Percentiles rank a stretch among this genome's conserved stretches.
These are phyloP conservation scores for Sebastes elongatus DNA, from an alignment of 2,797 vertebrate genomes.

Conservation along the genomic window DNA sequence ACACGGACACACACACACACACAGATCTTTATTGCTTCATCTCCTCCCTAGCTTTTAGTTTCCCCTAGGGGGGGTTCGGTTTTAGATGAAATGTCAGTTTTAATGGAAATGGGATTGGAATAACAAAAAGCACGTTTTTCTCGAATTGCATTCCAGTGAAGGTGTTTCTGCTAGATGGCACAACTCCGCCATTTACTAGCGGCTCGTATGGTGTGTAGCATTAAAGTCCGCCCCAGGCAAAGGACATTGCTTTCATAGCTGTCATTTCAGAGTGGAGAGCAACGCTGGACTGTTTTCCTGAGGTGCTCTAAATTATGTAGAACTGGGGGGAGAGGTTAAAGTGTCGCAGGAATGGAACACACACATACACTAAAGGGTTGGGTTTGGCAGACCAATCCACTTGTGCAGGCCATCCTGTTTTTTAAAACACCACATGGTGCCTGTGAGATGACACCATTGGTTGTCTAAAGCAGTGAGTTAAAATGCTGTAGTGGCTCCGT, in stretches of 20 bases:
- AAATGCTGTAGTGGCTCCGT: neutral
- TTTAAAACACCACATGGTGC: neutral
- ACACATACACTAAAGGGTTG: conserved; percentile 8
- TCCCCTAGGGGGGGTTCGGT: conserved; percentile 84
- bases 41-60: conserved; percentile 80
- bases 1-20: conserved; percentile 27
- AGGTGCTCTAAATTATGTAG: conserved; percentile 51
- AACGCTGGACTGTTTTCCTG: conserved; percentile 29
- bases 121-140: conserved; percentile 80
- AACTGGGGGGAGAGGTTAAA: conserved; percentile 41
- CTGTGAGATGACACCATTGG: neutral
- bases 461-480: neutral
- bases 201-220: conserved; percentile 49
- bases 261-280: conserved; percentile 54
- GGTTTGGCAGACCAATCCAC: conserved; percentile 1
- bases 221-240: conserved; percentile 66
- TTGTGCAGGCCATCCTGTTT: neutral
- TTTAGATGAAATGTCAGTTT: conserved; percentile 89
- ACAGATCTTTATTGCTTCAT: conserved; percentile 69
- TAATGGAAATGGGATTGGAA: conserved; percentile 89
- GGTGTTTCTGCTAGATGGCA: conserved; percentile 74
- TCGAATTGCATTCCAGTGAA: conserved; percentile 64
- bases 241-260: conserved; percentile 66
- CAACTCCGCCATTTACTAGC: conserved; percentile 62
- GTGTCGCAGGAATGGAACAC: neutral